Conservation (phyloP, 2,888 invertebrate species). For the Nemurella pictetii region DNA sequence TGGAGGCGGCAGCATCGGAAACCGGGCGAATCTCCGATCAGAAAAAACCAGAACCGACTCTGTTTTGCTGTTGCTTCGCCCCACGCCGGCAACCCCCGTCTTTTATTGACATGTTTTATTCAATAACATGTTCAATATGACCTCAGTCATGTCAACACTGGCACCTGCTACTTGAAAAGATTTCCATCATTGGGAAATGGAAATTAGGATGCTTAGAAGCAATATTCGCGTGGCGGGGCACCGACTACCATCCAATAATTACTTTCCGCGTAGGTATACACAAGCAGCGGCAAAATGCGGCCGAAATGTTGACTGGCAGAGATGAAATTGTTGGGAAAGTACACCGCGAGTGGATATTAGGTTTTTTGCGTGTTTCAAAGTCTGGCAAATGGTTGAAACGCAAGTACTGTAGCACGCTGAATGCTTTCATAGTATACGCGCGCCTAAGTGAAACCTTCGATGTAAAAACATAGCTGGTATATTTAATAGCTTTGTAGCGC, state of each 20-base stretch:
- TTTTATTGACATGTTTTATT: slow-evolving; percentile 26
- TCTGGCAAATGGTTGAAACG: background rate
- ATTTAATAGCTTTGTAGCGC: background rate
- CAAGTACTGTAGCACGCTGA: background rate
- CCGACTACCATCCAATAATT: background rate
- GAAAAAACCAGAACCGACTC: no score
- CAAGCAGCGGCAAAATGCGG: no score
- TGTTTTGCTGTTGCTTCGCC: background rate
- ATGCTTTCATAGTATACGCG: background rate
- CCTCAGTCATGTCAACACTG: background rate
- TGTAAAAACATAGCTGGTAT: background rate
- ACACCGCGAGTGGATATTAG: background rate
- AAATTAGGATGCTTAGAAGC: background rate
- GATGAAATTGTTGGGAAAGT: background rate
- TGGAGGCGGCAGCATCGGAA: no score
- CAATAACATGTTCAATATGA: background rate
- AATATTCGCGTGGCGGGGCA: background rate
- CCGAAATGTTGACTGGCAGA: background rate
- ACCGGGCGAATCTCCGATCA: no score
- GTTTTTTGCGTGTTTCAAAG: background rate
- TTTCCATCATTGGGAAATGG: background rate
- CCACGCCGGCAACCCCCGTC: background rate
- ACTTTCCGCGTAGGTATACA: background rate
- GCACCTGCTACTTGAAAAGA: slow-evolving; percentile 16
- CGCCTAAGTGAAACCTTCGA: background rate